These are phyloP conservation scores for Rhogogaster chlorosoma DNA, from an alignment of 2,888 invertebrate species.

Conservation along the genomic window DNA sequence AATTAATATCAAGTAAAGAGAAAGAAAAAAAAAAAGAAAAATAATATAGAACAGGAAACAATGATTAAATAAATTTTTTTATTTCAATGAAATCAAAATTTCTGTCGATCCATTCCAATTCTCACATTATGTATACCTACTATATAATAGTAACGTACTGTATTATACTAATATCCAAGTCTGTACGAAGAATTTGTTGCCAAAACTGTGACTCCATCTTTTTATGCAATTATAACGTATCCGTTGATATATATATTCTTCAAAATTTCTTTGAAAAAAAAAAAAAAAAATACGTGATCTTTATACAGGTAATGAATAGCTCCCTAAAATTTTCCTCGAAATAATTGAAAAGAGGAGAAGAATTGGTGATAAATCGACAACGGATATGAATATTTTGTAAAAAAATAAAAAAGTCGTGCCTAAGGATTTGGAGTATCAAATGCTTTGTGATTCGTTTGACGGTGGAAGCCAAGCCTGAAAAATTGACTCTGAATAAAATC, in stretches of 20 bases:
- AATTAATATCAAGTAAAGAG: neutral
- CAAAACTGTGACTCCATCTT: neutral
- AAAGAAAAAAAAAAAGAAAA: neutral
- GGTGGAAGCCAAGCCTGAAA: slow-evolving; percentile 29
- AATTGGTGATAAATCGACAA: neutral
- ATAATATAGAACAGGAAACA: neutral
- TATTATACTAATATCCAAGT: neutral
- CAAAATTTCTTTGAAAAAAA: neutral
- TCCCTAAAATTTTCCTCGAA: neutral
- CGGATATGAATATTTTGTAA: neutral
- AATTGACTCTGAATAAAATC: neutral
- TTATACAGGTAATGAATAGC: neutral
- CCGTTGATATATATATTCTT: neutral
- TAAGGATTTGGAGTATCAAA: neutral
- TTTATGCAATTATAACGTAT: neutral
- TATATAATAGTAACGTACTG: neutral
- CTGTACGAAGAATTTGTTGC: neutral
- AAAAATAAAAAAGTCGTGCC: neutral
- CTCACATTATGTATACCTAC: neutral
- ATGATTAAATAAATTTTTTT: neutral
- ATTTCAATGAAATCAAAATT: neutral
- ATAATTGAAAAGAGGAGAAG: neutral
- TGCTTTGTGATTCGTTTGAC: slow-evolving; percentile 18
- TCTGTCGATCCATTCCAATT: neutral
- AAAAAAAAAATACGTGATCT: too few species aligned